Percentiles rank a stretch among this genome's conserved stretches.
Evolutionary conservation across 2,113 vertebrate species (phyloP).

Genomic region (Ramphastos sulfuratus): DNA sequence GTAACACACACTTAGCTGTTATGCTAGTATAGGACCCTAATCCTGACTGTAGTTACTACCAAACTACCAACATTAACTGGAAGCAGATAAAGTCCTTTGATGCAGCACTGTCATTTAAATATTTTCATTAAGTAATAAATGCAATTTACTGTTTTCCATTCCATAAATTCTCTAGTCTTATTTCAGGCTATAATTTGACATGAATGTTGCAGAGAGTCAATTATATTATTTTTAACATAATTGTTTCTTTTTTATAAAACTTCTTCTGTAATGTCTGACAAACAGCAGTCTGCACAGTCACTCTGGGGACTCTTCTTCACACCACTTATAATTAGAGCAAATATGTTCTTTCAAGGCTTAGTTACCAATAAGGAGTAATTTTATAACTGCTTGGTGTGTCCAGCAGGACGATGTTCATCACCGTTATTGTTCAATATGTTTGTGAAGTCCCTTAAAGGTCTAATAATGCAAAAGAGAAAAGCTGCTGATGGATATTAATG

Average conservation of each 20-base stretch:
- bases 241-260: not conserved
- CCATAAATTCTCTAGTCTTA: not conserved
- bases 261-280: not conserved
- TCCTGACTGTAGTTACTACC: not conserved
- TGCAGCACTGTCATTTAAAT: not conserved
- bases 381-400: not conserved
- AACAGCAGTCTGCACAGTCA: not conserved
- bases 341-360: slow-evolving; percentile 4
- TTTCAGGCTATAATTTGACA: slow-evolving; percentile 24
- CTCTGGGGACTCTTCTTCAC: not conserved
- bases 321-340: not conserved
- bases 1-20: not conserved
- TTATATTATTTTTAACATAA: not conserved
- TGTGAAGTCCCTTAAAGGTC: not conserved
- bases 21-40: not conserved
- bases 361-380: slow-evolving; percentile 21
- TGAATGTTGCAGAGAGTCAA: not conserved
- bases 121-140: slow-evolving; percentile 14
- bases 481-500: not conserved
- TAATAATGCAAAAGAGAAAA: slow-evolving; percentile 12
- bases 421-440: not conserved
- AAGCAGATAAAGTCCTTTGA: not conserved
- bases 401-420: not conserved
- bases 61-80: not conserved
- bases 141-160: not conserved